Base-by-base conservation (phyloP, 2,113 vertebrate species). In the Ifrita kowaldi region DNA sequence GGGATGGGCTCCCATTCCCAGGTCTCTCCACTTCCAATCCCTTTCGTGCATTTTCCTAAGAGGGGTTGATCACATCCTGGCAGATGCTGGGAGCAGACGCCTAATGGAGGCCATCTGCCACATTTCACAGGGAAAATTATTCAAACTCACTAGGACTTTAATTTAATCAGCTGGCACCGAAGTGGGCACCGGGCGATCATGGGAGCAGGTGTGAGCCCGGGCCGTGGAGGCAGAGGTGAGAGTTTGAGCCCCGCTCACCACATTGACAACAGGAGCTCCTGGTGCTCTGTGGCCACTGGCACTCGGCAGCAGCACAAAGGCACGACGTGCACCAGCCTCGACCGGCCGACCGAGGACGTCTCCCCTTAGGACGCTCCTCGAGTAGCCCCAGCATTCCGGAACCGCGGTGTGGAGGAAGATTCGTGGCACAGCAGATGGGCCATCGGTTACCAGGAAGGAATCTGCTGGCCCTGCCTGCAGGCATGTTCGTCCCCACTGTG, bases 81-180 rank as follows among this genome's bases (percentile, higher is more conserved):
- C 93, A 97, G 92, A 96, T 90, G 95, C 95, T 78, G 95, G 94
- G 87, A 97, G 92, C 95, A 97, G 95, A 96, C 85, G 95, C 96
- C 96, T 96, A 93, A 96, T 96, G 95, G 95, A 93, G 90, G 96
- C 95, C 95, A 93, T 95, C 97, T 97, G 93, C 92, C 93, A 88
- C 92, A 69, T 95, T 95, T 93, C 94, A 89, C 93, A 75, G 93
- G 95, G 83, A 96, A 93, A 94, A 91, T 91, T 49, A 93, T 82
- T 94, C 92, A 60, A 79, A 81, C 84, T 93, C 87, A 12, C 93
- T 81, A 84, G 95, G 96, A 93, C 95, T 92, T 93, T 69, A 88
- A 92, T 94, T 97, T 90, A 95, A 91, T 95, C 88, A 89, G 90
- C 90, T 97, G 93, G 96, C 95, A 79, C 96, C 65, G 94, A 33